A percentile compares a stretch with the other conserved stretches of the same genome.
Evolutionary conservation across 2,113 vertebrate genomes (phyloP).

Genomic region (Sturnira hondurensis): DNA sequence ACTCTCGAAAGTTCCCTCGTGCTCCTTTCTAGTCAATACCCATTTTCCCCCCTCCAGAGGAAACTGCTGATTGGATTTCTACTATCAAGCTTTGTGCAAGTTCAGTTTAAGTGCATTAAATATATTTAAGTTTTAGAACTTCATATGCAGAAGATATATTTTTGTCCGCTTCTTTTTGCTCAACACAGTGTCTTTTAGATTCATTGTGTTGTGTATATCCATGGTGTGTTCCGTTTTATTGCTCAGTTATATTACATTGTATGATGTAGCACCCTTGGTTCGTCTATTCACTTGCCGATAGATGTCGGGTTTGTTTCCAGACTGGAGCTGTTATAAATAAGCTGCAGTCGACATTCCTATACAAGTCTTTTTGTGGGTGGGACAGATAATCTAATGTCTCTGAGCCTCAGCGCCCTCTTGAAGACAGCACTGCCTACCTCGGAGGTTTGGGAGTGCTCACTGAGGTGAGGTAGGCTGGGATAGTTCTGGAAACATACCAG

Average conservation of each 20-base stretch:
- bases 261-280: background rate
- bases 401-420: background rate
- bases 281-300: background rate
- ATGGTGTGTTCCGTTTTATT: background rate
- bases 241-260: background rate
- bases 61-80: background rate
- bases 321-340: background rate
- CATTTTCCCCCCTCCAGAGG: background rate
- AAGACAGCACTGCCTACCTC: background rate
- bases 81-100: background rate
- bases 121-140: background rate
- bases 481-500: background rate
- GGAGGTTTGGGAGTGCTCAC: background rate
- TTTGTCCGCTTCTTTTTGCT: conserved; percentile 4
- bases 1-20: background rate
- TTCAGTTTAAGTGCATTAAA: background rate
- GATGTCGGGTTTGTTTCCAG: conserved; percentile 15
- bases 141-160: background rate
- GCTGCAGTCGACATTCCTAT: background rate
- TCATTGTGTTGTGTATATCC: background rate
- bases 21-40: background rate
- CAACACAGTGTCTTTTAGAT: background rate
- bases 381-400: background rate
- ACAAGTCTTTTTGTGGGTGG: background rate
- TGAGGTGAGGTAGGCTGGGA: background rate